phyloP scores from a whole-genome alignment of 2,113 vertebrate genomes.

The Trogon melanurus region DNA sequence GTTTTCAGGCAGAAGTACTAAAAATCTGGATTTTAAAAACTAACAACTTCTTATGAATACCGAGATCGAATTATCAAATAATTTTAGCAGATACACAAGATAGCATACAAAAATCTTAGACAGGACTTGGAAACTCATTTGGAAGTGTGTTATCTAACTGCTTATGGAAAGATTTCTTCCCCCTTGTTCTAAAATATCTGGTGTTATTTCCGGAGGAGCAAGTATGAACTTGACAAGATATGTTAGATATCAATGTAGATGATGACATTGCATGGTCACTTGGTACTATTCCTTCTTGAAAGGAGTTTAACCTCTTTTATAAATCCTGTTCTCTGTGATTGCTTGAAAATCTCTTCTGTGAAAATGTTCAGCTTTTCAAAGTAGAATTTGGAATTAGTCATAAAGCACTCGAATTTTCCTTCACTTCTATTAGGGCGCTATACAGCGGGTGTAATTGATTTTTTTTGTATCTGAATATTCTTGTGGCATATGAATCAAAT shows the following conservation, averaged over 20 bases:
- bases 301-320: neutral
- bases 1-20: neutral
- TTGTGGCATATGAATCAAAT: neutral
- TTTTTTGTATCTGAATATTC: neutral
- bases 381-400: neutral
- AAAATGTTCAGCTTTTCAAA: neutral
- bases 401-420: neutral
- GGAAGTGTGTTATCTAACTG: neutral
- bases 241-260: neutral
- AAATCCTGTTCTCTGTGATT: neutral
- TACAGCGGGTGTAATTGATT: neutral
- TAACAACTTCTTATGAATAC: neutral
- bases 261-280: neutral
- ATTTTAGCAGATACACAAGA: neutral
- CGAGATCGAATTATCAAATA: neutral
- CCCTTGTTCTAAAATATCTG: neutral
- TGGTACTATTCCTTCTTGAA: neutral
- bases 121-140: neutral
- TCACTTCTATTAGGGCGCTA: accelerated
- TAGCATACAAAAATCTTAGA: neutral
- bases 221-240: neutral
- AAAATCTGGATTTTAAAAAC: neutral
- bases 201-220: neutral
- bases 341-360: neutral
- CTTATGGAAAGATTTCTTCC: neutral